Base-by-base conservation (phyloP, 2,888 invertebrate genomes). In the Ectropis crepuscularia region DNA sequence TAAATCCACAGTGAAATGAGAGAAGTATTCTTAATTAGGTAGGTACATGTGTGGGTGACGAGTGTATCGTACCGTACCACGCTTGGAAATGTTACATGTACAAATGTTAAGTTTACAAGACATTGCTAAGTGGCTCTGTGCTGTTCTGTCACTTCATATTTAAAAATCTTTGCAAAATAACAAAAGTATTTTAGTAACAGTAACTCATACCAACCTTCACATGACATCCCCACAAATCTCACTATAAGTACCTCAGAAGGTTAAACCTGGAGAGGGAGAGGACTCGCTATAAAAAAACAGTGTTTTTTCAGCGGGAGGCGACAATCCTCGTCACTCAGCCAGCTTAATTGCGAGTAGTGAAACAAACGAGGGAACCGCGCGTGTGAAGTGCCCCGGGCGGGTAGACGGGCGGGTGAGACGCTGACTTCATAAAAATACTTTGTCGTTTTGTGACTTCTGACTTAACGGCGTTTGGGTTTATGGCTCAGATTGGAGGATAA, bases 301-400 rank as follows among this genome's bases (percentile, higher is more conserved):
- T 73, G 73, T 79, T 74, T 82, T 83, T 83, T 80, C 82, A 76
- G 76, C 78, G 82, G 66, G 80, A 78, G 79, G 87, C 83, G 89
- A 91, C 90, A 92, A 90, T 90, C 88, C 87, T 83, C 83, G 86
- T 88, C 90, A 90, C 90, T 91, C 91, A 88, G 88, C 84, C 87
- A 84, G 83, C 83, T 90, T 92, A 92, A 92, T 91, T 92, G 91
- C 90, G 83, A 90, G 86, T 82, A 83, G 86, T 87, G 87, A 88
- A 88, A 90, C 90, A 90, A 89, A 88, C 88, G 88, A 85, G 88
- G 84, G 79, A 73, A 74, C 76, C 75, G 77, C 77, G 77, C 76
- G 79, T 74, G 79, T 76, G 69, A 77, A 81, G 80, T 76, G 78
- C 62, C 58, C 58, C 41, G 62, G 61, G 45, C 10, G 49, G 6